Conservation (phyloP, 2,797 vertebrate species). For the Danionella dracula region DNA sequence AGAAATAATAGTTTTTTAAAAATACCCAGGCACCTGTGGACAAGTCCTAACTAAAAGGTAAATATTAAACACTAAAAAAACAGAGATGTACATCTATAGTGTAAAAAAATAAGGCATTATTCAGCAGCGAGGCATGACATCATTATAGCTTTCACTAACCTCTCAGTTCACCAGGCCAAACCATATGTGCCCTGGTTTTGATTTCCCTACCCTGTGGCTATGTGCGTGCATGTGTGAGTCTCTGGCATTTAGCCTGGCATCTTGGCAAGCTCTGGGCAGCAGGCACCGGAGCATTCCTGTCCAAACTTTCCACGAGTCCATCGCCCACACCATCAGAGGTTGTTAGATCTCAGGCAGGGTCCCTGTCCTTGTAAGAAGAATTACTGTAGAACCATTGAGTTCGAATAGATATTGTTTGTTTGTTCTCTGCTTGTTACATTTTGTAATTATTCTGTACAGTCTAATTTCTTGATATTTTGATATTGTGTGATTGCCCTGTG, state of each 20-base stretch:
- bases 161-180: background rate
- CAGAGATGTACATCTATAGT: too few species aligned
- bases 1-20: too few species aligned
- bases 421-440: too few species aligned
- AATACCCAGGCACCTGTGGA: too few species aligned
- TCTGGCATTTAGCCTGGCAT: constrained; percentile 26
- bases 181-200: constrained; percentile 22
- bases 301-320: background rate
- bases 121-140: too few species aligned
- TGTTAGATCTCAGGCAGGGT: background rate
- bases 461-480: too few species aligned
- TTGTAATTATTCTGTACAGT: too few species aligned
- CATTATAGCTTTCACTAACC: background rate
- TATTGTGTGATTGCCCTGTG: too few species aligned
- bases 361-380: constrained; percentile 2
- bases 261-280: constrained; percentile 6
- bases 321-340: background rate
- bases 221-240: constrained; percentile 5
- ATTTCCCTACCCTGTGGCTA: constrained; percentile 17
- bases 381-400: background rate
- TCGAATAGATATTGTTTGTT: too few species aligned
- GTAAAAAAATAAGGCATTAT: too few species aligned
- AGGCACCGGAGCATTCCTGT: constrained; percentile 10
- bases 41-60: too few species aligned
- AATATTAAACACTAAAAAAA: too few species aligned